Percentiles rank a stretch among this genome's conserved stretches.
Conservation (phyloP, 2,888 invertebrate genomes). For the Vanessa cardui region DNA sequence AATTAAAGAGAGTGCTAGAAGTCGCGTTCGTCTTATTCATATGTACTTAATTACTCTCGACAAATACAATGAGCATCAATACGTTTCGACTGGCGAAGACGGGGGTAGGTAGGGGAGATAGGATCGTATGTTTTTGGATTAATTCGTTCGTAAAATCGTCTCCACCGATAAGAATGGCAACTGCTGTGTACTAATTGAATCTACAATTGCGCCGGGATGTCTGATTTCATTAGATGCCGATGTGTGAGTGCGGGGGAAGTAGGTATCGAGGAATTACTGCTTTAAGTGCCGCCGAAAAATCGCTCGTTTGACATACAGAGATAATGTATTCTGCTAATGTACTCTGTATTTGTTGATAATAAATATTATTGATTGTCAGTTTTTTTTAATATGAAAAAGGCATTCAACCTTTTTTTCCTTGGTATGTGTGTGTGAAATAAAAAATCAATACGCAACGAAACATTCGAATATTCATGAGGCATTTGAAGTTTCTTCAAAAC, state of each 20-base stretch:
- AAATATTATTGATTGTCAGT: no score
- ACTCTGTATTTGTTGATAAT: background rate
- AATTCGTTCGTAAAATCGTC: constrained; percentile 83
- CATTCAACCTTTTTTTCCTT: background rate
- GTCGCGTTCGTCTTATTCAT: constrained; percentile 43
- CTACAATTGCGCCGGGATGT: constrained; percentile 79
- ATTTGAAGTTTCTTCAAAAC: constrained; percentile 62
- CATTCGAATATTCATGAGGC: constrained; percentile 59
- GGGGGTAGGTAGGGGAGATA: constrained; percentile 72
- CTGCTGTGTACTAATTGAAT: constrained; percentile 81
- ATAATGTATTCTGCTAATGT: background rate
- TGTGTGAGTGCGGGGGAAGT: constrained; percentile 57
- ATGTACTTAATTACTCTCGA: constrained; percentile 77
- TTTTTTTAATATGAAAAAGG: background rate
- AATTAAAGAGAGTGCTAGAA: constrained; percentile 29
- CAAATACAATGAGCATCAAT: constrained; percentile 73
- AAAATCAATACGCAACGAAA: constrained; percentile 44
- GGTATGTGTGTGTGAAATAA: constrained; percentile 14
- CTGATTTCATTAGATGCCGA: constrained; percentile 76
- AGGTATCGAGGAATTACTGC: constrained; percentile 46
- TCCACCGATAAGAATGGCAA: constrained; percentile 81
- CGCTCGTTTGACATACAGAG: constrained; percentile 26
- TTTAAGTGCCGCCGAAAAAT: constrained; percentile 40
- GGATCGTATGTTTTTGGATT: constrained; percentile 82
- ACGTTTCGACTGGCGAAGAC: constrained; percentile 59